Evolutionary conservation across 2,888 invertebrate species (phyloP), one percentile per base, ranked within the genome.

Genomic region (Phragmatobia fuliginosa): DNA sequence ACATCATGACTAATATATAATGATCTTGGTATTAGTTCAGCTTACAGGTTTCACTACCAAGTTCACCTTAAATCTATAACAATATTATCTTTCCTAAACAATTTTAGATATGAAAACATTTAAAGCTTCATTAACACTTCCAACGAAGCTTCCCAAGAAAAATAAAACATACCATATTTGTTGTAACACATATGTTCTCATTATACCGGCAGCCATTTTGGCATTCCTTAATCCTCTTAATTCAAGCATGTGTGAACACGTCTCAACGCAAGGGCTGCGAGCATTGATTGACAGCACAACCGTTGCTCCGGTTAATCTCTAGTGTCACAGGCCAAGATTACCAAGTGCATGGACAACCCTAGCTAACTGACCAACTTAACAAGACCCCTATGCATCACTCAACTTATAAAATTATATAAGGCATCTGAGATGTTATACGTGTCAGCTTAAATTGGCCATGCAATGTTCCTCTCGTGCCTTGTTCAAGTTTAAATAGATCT

Each of bases 201-300:
- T 62, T 62, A 71, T 70, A 70, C 67, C 7, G 73, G 63, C 82
- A 67, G 76, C 80, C 80, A 83, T 85, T 83, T 85, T 84, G 82
- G 81, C 81, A 70, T 82, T 74, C 70, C 79, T 69, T 77, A 81
- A 82, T 83, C 81, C 78, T 78, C 81, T 75, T 73, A 72, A 82
- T 83, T 82, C 79, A 80, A 75, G 81, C 81, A 81, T 81, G 82
- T 84, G 83, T 81, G 84, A 82, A 80, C 79, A 74, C 75, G 77
- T 80, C 82, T 83, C 80, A 79, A 74, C 79, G 75, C 80, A 82
- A 79, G 85, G 83, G 84, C 81, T 83, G 80, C 76, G 68, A 74
- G 76, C 82, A 80, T 79, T 90, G 91, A 91, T 90, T 89, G 91
- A 90, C 91, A 88, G 87, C 74, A 70, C 87, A 84, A 83, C 85